These are phyloP conservation scores for Alethe diademata DNA, from an alignment of 2,113 vertebrate species.

Conservation along the genomic window DNA sequence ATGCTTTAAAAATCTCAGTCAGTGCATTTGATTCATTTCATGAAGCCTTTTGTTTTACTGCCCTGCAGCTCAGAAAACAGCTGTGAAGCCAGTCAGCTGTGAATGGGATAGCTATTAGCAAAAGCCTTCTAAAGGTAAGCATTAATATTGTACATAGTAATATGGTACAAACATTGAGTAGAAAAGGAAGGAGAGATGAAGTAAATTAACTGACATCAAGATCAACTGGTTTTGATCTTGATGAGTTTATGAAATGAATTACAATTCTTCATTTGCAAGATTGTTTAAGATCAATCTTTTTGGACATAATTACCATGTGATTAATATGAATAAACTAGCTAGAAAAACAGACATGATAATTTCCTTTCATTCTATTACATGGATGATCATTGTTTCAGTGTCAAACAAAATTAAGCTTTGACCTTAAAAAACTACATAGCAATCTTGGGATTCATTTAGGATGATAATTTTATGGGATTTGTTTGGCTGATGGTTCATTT, in stretches of 20 bases:
- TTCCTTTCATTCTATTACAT: slow-evolving; percentile 49
- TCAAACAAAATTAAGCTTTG: slow-evolving; percentile 57
- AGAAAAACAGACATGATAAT: slow-evolving; percentile 52
- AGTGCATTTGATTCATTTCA: slow-evolving; percentile 52
- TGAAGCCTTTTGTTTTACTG: slow-evolving; percentile 5
- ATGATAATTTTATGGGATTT: slow-evolving; percentile 51
- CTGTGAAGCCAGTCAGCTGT: neutral
- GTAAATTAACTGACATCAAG: slow-evolving; percentile 49
- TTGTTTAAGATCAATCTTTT: slow-evolving; percentile 63
- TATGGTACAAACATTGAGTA: neutral
- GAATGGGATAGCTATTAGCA: neutral
- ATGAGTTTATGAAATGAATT: slow-evolving; percentile 53
- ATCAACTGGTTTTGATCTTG: slow-evolving; percentile 46
- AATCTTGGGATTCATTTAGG: slow-evolving; percentile 34
- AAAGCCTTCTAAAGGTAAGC: neutral
- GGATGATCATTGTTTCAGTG: slow-evolving; percentile 53
- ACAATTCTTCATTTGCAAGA: slow-evolving; percentile 49
- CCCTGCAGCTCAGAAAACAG: neutral
- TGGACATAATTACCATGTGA: slow-evolving; percentile 54
- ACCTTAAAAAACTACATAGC: slow-evolving; percentile 34
- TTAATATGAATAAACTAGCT: slow-evolving; percentile 63
- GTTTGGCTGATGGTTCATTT: slow-evolving; percentile 43
- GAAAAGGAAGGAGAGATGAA: slow-evolving; percentile 25
- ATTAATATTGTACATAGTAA: neutral
- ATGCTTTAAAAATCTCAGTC: neutral